phyloP scores from a whole-genome alignment of 2,113 vertebrate species.

The Lepus europaeus region DNA sequence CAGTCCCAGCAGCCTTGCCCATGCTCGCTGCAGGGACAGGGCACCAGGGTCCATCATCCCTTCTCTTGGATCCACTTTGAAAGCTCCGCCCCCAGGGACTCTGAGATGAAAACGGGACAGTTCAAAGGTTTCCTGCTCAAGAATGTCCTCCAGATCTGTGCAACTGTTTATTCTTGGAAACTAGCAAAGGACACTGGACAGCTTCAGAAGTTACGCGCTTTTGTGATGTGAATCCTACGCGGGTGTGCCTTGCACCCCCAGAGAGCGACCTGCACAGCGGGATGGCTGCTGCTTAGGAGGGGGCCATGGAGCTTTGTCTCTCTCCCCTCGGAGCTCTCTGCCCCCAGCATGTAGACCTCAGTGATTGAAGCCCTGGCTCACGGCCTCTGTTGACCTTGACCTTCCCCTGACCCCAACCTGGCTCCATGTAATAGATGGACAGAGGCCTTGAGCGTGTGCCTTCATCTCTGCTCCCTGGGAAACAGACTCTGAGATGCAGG shows the following conservation, averaged over 20 bases:
- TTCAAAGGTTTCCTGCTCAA: conserved; percentile 22
- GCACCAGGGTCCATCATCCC: neutral
- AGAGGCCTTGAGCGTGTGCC: neutral
- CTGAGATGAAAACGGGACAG: neutral
- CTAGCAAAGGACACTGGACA: neutral
- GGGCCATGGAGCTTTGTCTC: fast-evolving
- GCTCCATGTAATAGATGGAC: neutral
- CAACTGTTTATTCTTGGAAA: conserved; percentile 44
- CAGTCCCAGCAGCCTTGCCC: neutral
- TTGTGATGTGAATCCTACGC: neutral
- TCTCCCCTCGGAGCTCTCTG: neutral
- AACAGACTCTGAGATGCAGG: neutral
- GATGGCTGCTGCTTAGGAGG: neutral
- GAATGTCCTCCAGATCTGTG: conserved; percentile 9
- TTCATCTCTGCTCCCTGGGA: neutral
- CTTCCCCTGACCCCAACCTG: too few relatives aligned
- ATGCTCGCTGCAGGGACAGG: neutral
- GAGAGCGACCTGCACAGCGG: neutral
- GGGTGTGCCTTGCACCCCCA: neutral
- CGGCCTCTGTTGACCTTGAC: neutral
- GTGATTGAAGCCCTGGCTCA: neutral
- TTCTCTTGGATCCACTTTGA: neutral
- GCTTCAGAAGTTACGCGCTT: conserved; percentile 28
- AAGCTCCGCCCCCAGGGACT: neutral
- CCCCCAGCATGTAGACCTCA: too few relatives aligned